phyloP scores from a whole-genome alignment of 2,113 vertebrate species.

The Ramphastos sulfuratus region DNA sequence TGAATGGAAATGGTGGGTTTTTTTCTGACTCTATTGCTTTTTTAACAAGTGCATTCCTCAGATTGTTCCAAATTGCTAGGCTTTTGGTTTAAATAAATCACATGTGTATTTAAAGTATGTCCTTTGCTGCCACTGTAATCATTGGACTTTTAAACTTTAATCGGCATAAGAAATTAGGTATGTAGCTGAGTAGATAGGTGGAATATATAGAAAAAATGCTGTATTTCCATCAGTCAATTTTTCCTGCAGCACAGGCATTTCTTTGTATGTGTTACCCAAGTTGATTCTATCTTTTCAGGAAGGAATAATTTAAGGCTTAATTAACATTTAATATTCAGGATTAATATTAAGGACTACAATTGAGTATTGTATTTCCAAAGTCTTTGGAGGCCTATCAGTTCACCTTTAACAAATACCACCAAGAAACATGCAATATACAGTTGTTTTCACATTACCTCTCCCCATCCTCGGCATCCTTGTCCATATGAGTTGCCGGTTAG shows the following conservation, averaged over 20 bases:
- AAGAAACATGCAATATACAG: neutral
- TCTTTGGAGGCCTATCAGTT: neutral
- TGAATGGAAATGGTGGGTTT: neutral
- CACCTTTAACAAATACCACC: neutral
- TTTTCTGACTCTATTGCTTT: neutral
- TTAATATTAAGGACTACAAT: neutral
- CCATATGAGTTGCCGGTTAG: neutral
- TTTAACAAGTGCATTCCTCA: neutral
- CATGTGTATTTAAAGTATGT: neutral
- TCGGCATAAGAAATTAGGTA: neutral
- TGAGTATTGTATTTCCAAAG: neutral
- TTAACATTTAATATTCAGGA: neutral
- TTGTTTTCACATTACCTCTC: neutral
- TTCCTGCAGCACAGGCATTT: neutral
- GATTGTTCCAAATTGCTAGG: neutral
- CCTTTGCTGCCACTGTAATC: neutral
- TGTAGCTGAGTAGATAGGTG: neutral
- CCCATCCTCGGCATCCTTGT: fast-evolving
- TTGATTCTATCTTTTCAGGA: neutral
- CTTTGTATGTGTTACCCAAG: neutral
- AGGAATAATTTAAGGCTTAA: neutral
- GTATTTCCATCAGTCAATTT: neutral
- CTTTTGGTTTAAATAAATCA: slow-evolving; percentile 19
- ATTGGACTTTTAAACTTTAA: neutral
- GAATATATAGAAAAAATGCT: neutral